Base-by-base conservation (phyloP, 2,797 vertebrate species). In the Denticeps clupeoides region DNA sequence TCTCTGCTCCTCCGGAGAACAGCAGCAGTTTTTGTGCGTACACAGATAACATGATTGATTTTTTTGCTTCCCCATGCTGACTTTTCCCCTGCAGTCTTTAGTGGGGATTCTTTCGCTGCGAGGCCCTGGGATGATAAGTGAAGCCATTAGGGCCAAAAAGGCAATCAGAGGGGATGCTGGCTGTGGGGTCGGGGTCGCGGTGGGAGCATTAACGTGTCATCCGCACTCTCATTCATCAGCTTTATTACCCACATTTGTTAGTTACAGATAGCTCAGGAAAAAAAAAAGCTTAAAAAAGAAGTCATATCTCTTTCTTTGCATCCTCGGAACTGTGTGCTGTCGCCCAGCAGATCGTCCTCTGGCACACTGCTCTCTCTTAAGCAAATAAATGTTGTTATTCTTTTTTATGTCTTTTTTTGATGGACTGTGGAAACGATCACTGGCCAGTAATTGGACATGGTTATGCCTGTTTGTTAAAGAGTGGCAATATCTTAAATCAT, bases 71-170 rank as follows among this genome's bases (percentile, higher is more conserved):
- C 54, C 54, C 48, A 21, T 51, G 45, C 49, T 54, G 53, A 50
- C 41, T 33, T 24, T 25, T 21, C 37, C 35, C 23, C 41, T 16
- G 21, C 35, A 38, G 35, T 38, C 35, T 38, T 19, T 21, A 38
- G 35, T 35, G 16, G n/a, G 35, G 35, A 38, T 38, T 38, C 18
- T 38, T 38, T 38, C 9, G 16, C 35, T 38, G 35, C 35, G 16
- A 38, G 35, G 35, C 35, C 35, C 35, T 38, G 15, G 57, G 62
- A 66, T 63, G 64, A 66, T 66, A 58, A 66, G 60, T 66, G 63
- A 60, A 60, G 57, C 60, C 59, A 66, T 66, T 66, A 66, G 55
- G 58, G 53, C 56, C 56, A 65, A 57, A 41, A 63, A 59, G 54
- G 46, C 56, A 51, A 59, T 63, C 49, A 45, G 37, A 13, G 22